Percentiles rank a stretch among this genome's conserved stretches.
These are phyloP conservation scores for Philypnodon macrostomus DNA, from an alignment of 2,797 vertebrate genomes.

Conservation along the genomic window DNA sequence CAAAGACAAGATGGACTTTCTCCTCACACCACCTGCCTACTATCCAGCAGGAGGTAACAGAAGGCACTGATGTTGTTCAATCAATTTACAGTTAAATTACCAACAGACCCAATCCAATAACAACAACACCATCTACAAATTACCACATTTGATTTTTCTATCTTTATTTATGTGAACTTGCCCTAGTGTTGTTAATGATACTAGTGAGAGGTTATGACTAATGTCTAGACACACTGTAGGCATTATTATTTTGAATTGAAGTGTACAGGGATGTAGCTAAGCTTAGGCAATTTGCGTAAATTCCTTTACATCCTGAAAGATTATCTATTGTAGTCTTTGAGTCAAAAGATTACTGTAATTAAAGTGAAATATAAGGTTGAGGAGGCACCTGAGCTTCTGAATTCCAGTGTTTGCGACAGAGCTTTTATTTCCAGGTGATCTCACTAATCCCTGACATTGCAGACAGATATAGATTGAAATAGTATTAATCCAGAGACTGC, in stretches of 20 bases:
- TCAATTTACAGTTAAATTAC: too few species aligned
- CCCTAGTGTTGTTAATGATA: too few species aligned
- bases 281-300: conserved; percentile 7
- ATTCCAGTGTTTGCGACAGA: conserved; percentile 10
- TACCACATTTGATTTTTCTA: too few species aligned
- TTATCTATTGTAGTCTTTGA: conserved; percentile 1
- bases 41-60: conserved; percentile 86
- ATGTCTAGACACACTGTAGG: conserved; percentile 10
- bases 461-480: conserved; percentile 8
- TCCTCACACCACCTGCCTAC: conserved; percentile 68
- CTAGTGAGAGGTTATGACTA: background rate
- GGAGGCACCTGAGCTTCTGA: background rate
- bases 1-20: conserved; percentile 95
- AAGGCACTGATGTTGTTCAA: background rate
- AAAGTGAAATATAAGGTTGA: conserved; percentile 4
- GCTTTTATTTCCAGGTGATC: conserved; percentile 9
- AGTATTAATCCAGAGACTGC: conserved; percentile 14
- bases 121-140: too few species aligned
- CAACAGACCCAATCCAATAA: too few species aligned
- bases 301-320: conserved; percentile 17
- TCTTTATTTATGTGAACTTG: too few species aligned
- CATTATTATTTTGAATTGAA: conserved; percentile 13
- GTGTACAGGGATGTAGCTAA: conserved; percentile 13
- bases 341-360: conserved; percentile 6
- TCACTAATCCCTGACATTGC: background rate